A percentile compares a stretch with the other conserved stretches of the same genome.
These are phyloP conservation scores for Ditylenchus weischeri DNA, from an alignment of 2,888 invertebrate species.

Conservation along the genomic window DNA sequence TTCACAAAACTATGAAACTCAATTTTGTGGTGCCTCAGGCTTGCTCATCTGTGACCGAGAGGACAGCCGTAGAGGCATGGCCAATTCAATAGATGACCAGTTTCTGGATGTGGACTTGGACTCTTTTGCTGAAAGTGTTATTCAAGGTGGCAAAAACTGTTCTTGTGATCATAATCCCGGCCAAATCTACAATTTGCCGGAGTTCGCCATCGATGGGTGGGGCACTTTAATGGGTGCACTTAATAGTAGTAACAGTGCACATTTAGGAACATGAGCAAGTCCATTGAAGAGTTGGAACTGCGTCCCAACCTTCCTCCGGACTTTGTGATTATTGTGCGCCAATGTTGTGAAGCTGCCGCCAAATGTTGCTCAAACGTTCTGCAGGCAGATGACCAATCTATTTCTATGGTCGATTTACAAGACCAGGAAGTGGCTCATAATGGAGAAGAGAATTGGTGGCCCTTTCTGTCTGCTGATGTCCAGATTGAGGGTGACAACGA, in stretches of 20 bases:
- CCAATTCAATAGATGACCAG: background rate
- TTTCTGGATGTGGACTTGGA: background rate
- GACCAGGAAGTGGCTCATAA: too few species aligned
- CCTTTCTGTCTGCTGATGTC: too few species aligned
- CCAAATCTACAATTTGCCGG: constrained; percentile 21
- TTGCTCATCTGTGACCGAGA: constrained; percentile 19
- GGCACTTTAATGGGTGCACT: background rate
- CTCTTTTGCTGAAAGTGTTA: background rate
- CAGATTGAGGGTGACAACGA: too few species aligned
- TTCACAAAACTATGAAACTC: constrained; percentile 17
- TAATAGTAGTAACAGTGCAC: background rate
- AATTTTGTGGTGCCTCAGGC: constrained; percentile 16
- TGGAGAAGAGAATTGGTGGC: too few species aligned
- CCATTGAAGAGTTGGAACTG: constrained; percentile 18
- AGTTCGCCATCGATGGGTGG: constrained; percentile 26
- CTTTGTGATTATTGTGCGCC: constrained; percentile 37
- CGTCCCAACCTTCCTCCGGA: constrained; percentile 40
- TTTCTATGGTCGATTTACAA: constrained; percentile 4
- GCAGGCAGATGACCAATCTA: constrained; percentile 15
- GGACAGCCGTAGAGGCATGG: background rate
- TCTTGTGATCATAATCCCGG: constrained; percentile 18
- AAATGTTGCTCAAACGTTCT: constrained; percentile 46
- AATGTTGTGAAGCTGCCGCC: constrained; percentile 51
- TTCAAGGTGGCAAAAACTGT: constrained; percentile 23
- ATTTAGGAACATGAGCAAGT: constrained; percentile 6